Evolutionary conservation across 2,113 vertebrate species (phyloP), one percentile per base, ranked within the genome.

Genomic region (Bostrychus sinensis): DNA sequence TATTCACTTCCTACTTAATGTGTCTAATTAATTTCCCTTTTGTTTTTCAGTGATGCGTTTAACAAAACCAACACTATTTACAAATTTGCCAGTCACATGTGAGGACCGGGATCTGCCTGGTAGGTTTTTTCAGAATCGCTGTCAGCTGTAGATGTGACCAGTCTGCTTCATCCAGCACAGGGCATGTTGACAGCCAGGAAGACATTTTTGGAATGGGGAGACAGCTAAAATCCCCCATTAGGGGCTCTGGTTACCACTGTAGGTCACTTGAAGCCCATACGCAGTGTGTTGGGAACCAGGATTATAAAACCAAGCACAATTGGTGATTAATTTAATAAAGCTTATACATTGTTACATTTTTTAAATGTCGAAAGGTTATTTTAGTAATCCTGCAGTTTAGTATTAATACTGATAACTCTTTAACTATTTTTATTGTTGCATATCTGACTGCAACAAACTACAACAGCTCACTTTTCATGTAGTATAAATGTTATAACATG

Each of bases 41-140:
- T 51, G 26, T 71, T 87, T 91, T 69, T 14, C 88, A 99, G 97
- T 99, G 86, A 99, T 99, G 97, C 92, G 97, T 50, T 87, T 99
- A 71, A 99, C 97, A 5, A 98, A 98, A 77, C 97, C 97, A 25
- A 98, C 97, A 2, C 94, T 99, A 56, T 98, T 98, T 90, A 99
- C 96, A 64, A 98, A 98, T 88, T 87, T 98, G 87, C 97, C 96
- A 0, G 97, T 98, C 85, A 97, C 96, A 0, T 98, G 97, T 91
- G 97, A 99, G 89, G 96, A 96, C 56, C 88, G 95, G 86, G 97
- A 99, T 85, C 93, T 99, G 25, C 96, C 97, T 90, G 97, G 97
- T 98, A 92, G 82, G 76, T 1, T 14, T 51, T 20, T 41, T 19
- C 19, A 55, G 17, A 11, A 7, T 14, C 25, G 4, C 37, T 34